phyloP scores from a whole-genome alignment of 2,797 vertebrate species.

The Onychomys arenicola region DNA sequence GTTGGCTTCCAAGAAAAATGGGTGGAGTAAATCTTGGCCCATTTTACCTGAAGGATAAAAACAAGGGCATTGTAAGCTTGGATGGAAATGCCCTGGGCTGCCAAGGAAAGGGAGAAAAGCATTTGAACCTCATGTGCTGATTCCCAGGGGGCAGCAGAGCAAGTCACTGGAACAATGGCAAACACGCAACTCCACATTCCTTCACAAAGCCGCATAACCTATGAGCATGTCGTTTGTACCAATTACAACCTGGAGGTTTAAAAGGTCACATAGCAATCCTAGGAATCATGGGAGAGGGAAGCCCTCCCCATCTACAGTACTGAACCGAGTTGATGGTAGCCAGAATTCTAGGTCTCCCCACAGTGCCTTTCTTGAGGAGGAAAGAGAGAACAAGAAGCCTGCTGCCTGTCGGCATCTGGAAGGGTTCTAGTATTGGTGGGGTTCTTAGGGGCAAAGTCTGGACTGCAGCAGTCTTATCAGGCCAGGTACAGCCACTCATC shows the following conservation, averaged over 20 bases:
- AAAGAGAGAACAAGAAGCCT: not conserved
- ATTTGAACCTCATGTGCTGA: not conserved
- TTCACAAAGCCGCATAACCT: not conserved
- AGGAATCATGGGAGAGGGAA: not conserved
- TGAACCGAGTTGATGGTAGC: not conserved
- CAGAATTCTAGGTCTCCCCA: not conserved
- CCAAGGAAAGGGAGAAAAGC: not conserved
- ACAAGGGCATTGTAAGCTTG: not conserved
- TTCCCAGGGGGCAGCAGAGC: not conserved
- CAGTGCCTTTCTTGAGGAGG: not conserved
- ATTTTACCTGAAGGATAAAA: not conserved
- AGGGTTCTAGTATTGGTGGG: not conserved
- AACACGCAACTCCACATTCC: not conserved
- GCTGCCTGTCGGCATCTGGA: not conserved
- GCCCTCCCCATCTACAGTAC: not conserved
- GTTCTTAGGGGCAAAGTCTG: not conserved
- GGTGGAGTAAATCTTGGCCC: slow-evolving; percentile 51
- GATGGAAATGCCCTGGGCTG: not conserved
- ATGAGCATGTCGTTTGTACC: not conserved
- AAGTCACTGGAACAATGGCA: not conserved
- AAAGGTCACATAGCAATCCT: not conserved
- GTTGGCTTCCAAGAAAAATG: slow-evolving; percentile 46
- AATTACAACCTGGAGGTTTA: not conserved
- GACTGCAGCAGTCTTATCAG: not conserved
- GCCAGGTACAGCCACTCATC: not conserved